Evolutionary conservation across 2,888 invertebrate genomes (phyloP).

Genomic region (Polymixis flavicincta): DNA sequence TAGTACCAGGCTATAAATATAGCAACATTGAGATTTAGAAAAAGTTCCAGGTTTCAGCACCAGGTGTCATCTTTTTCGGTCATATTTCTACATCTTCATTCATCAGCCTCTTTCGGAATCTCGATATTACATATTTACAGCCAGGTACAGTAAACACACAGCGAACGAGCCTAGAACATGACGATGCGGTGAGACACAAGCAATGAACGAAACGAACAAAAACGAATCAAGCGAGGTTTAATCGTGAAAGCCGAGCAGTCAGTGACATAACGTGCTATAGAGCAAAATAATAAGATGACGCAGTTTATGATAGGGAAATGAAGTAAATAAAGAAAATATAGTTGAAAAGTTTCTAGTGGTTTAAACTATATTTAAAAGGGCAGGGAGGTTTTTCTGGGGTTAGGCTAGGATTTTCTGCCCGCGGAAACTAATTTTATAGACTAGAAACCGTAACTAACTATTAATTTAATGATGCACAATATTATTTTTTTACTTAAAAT

Average conservation of each 20-base stretch:
- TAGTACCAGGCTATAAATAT: slow-evolving; percentile 9
- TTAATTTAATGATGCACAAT: slow-evolving; percentile 23
- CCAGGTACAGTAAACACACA: slow-evolving; percentile 38
- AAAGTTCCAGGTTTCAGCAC: too few species aligned
- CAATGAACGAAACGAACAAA: slow-evolving; percentile 67
- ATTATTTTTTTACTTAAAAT: not conserved
- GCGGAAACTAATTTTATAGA: slow-evolving; percentile 27
- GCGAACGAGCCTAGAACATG: slow-evolving; percentile 55
- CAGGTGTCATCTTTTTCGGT: not conserved
- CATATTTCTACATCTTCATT: not conserved
- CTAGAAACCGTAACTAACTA: slow-evolving; percentile 24
- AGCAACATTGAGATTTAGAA: not conserved
- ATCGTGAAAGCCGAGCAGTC: slow-evolving; percentile 70
- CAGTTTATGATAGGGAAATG: slow-evolving; percentile 61
- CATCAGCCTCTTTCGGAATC: not conserved
- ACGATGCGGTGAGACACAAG: slow-evolving; percentile 61
- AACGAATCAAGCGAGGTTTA: slow-evolving; percentile 63
- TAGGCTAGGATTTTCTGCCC: slow-evolving; percentile 27
- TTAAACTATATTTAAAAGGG: slow-evolving; percentile 9
- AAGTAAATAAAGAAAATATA: slow-evolving; percentile 43
- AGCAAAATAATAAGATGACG: slow-evolving; percentile 66
- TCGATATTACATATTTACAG: not conserved
- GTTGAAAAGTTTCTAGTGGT: slow-evolving; percentile 18
- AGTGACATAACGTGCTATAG: slow-evolving; percentile 71
- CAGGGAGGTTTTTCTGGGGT: not conserved